Conservation (phyloP, 1,140 invertebrate species). For the Helicoverpa armigera region DNA sequence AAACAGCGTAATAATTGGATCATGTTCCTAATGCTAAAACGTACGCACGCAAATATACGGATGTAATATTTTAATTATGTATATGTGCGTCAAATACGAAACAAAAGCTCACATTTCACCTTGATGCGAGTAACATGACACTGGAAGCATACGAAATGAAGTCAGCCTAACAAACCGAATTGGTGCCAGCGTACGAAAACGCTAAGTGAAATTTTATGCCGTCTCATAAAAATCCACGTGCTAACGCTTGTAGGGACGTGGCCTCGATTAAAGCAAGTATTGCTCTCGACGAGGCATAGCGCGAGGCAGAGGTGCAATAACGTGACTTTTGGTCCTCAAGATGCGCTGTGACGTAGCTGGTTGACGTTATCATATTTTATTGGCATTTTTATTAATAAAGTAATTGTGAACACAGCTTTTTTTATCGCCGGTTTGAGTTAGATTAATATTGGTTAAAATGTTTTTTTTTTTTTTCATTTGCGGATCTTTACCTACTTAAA, state of each 20-base stretch:
- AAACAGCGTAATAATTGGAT: neutral
- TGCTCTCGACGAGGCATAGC: constrained; percentile 46
- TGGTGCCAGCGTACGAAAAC: constrained; percentile 57
- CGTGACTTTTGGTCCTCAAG: neutral
- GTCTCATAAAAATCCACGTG: constrained; percentile 71
- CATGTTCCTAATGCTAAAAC: constrained; percentile 23
- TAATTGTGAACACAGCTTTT: too few species aligned
- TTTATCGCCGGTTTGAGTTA: too few species aligned
- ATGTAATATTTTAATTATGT: constrained; percentile 47
- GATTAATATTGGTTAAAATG: too few species aligned
- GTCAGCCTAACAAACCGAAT: constrained; percentile 63
- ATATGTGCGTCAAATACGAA: constrained; percentile 47
- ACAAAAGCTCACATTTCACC: constrained; percentile 55
- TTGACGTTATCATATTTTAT: too few species aligned
- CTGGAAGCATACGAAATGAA: constrained; percentile 59
- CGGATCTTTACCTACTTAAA: too few species aligned
- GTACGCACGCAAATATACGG: constrained; percentile 17
- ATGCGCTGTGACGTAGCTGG: neutral
- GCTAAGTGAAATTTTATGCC: constrained; percentile 75
- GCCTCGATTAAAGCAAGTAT: constrained; percentile 37
- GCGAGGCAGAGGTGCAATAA: constrained; percentile 29
- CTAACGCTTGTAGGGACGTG: constrained; percentile 48
- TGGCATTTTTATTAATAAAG: too few species aligned
- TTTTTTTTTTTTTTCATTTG: too few species aligned
- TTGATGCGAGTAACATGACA: constrained; percentile 54